Conservation (phyloP, 2,888 invertebrate species). For the Leptodirus hochenwartii region DNA sequence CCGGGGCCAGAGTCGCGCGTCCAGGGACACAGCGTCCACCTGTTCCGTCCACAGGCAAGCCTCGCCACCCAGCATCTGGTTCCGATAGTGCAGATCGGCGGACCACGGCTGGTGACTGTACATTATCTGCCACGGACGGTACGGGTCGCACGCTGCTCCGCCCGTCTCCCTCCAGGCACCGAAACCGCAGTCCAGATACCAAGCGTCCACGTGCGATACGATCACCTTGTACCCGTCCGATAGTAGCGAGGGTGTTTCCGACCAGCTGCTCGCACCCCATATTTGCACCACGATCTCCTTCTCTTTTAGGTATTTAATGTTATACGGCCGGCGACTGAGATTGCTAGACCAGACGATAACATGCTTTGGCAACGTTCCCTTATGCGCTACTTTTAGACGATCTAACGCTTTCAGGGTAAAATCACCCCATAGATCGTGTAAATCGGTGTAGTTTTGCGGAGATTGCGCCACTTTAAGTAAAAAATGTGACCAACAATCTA, state of each 20-base stretch:
- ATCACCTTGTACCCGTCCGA: constrained; percentile 62
- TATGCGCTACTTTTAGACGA: constrained; percentile 42
- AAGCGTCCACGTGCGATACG: constrained; percentile 71
- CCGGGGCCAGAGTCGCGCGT: constrained; percentile 68
- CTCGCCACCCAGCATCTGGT: constrained; percentile 50
- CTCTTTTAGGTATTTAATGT: constrained; percentile 27
- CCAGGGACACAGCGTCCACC: constrained; percentile 51
- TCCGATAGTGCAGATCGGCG: constrained; percentile 16
- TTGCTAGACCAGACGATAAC: constrained; percentile 62
- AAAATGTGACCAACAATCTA: constrained; percentile 56
- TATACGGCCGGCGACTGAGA: constrained; percentile 52
- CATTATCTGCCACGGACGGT: constrained; percentile 72
- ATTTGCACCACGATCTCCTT: constrained; percentile 49
- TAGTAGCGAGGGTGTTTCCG: constrained; percentile 57
- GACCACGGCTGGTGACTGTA: constrained; percentile 67
- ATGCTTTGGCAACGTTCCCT: constrained; percentile 32
- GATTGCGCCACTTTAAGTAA: constrained; percentile 6
- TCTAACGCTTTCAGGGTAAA: constrained; percentile 48
- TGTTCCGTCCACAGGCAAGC: constrained; percentile 78
- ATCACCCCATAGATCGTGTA: constrained; percentile 61
- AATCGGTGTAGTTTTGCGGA: constrained; percentile 50
- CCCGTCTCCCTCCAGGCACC: constrained; percentile 71
- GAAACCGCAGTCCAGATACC: constrained; percentile 79
- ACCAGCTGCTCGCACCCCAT: constrained; percentile 71
- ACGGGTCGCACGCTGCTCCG: constrained; percentile 74